A percentile compares a stretch with the other conserved stretches of the same genome.
These are phyloP conservation scores for Pollachius pollachius DNA, from an alignment of 2,113 vertebrate species.

Conservation along the genomic window DNA sequence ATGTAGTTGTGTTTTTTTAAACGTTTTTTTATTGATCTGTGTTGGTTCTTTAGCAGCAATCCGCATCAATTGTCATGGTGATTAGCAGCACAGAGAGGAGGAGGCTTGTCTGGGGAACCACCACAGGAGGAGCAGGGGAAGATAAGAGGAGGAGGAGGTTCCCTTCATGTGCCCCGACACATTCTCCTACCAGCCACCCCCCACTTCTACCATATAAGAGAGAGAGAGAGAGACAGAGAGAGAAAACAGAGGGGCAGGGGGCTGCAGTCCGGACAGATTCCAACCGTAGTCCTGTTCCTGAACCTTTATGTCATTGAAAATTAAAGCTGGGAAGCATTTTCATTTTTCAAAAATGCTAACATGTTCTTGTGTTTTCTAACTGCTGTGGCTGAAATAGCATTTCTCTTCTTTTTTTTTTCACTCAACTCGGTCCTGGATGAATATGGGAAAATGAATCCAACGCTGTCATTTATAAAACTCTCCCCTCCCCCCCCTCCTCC, in stretches of 20 bases:
- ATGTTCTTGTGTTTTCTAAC: slow-evolving; percentile 20
- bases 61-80: slow-evolving; percentile 78
- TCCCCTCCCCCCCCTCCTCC: slow-evolving; percentile 44
- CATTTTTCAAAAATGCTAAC: slow-evolving; percentile 37
- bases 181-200: slow-evolving; percentile 41
- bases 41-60: slow-evolving; percentile 84
- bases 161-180: slow-evolving; percentile 48
- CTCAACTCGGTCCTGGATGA: no score
- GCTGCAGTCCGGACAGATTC: no score
- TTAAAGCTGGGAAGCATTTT: slow-evolving; percentile 53
- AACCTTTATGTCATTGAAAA: slow-evolving; percentile 20
- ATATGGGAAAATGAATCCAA: no score
- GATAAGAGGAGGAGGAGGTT: slow-evolving; percentile 34
- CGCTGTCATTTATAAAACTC: slow-evolving; percentile 25
- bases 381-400: slow-evolving; percentile 7
- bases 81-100: slow-evolving; percentile 82
- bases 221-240: slow-evolving; percentile 18
- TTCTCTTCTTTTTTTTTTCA: no score
- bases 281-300: no score
- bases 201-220: not conserved
- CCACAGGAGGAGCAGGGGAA: slow-evolving; percentile 58
- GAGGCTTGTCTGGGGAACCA: slow-evolving; percentile 74
- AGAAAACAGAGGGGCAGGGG: slow-evolving; percentile 16
- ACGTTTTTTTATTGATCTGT: slow-evolving; percentile 79
- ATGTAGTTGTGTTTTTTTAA: slow-evolving; percentile 73